A percentile compares a stretch with the other conserved stretches of the same genome.
phyloP scores from a whole-genome alignment of 2,888 invertebrate species.

The Acanthoscelides obtectus region DNA sequence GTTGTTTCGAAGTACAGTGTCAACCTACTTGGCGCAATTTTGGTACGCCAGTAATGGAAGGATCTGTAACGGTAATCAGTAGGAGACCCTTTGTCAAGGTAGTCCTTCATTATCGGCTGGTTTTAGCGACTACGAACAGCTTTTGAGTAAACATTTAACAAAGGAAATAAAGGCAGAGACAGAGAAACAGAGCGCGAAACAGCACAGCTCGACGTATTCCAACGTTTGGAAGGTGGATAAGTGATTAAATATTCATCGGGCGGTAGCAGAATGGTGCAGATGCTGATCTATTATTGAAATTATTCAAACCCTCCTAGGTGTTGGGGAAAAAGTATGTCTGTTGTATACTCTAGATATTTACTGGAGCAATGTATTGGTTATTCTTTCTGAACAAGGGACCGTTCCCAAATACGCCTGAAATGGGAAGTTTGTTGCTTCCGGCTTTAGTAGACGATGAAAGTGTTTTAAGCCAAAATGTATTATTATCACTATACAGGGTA shows the following conservation, averaged over 20 bases:
- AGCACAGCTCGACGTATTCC: neutral
- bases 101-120: neutral
- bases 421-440: too few relatives aligned
- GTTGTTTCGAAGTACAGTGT: too few relatives aligned
- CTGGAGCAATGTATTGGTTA: too few relatives aligned
- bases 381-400: too few relatives aligned
- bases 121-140: neutral
- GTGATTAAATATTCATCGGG: neutral
- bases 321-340: neutral
- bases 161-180: neutral
- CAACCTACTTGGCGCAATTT: too few relatives aligned
- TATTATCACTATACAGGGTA: too few relatives aligned
- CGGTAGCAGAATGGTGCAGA: neutral
- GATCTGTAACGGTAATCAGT: neutral
- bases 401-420: too few relatives aligned
- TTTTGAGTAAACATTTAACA: neutral
- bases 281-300: neutral
- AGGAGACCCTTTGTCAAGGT: neutral
- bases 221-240: neutral
- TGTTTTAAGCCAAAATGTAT: too few relatives aligned
- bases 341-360: neutral
- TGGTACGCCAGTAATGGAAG: neutral
- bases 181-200: neutral
- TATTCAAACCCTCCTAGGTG: neutral
- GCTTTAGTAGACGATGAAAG: too few relatives aligned